Conservation (phyloP, 23 tunicate genomes). For the Oikopleura dioica region DNA sequence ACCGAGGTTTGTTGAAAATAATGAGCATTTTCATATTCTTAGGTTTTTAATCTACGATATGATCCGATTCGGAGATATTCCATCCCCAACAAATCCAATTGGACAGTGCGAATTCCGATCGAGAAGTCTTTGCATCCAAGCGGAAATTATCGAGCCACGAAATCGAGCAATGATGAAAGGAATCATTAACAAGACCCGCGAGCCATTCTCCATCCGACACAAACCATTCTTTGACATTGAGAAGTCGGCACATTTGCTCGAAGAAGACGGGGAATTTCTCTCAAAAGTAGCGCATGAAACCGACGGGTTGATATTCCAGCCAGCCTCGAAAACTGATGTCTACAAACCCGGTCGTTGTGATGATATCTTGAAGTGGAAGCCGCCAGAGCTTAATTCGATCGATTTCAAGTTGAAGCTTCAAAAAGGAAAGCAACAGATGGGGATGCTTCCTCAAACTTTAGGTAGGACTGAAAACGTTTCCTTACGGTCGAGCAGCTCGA, state of each 20-base stretch:
- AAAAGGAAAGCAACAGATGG: conserved; percentile 27
- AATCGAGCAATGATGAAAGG: conserved; percentile 61
- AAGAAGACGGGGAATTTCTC: conserved; percentile 3
- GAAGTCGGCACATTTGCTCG: conserved; percentile 8
- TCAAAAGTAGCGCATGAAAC: conserved; percentile 42
- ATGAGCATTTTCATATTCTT: too few relatives aligned
- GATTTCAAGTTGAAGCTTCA: conserved; percentile 50
- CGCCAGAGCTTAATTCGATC: conserved; percentile 52
- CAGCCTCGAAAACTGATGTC: conserved; percentile 34
- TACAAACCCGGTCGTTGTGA: conserved; percentile 53
- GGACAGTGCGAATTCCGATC: conserved; percentile 61
- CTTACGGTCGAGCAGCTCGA: neutral
- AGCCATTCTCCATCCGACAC: conserved; percentile 56
- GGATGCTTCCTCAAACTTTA: conserved; percentile 29
- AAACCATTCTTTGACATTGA: conserved; percentile 3
- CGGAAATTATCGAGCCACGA: conserved; percentile 81
- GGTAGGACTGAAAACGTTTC: conserved; percentile 18
- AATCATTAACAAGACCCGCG: conserved; percentile 30
- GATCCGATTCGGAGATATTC: conserved; percentile 25
- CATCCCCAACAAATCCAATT: conserved; percentile 21
- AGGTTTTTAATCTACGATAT: conserved; percentile 72
- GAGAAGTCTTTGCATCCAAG: conserved; percentile 45
- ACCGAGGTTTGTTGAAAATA: too few relatives aligned
- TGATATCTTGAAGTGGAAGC: conserved; percentile 89
- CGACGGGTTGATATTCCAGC: conserved; percentile 91